phyloP scores from a whole-genome alignment of 2,113 vertebrate species.

The Hypocryptadius cinnamomeus region DNA sequence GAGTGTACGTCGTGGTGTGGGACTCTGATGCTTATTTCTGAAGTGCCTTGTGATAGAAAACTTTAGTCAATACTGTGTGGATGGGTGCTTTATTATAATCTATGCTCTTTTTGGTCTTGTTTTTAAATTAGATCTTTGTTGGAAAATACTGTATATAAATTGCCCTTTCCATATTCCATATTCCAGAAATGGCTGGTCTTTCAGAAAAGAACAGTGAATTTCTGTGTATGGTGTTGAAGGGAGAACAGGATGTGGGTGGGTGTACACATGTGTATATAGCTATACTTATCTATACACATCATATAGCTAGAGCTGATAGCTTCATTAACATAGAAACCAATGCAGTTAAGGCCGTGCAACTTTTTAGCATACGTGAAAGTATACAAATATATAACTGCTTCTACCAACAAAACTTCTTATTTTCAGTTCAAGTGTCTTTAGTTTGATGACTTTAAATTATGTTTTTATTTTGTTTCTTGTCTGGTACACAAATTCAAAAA shows the following conservation, averaged over 20 bases:
- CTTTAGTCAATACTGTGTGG: not conserved
- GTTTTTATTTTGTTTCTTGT: not conserved
- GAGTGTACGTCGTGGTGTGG: not conserved
- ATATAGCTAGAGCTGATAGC: not conserved
- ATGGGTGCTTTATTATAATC: not conserved
- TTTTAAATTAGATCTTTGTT: slow-evolving; percentile 14
- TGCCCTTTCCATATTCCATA: not conserved
- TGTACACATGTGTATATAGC: not conserved
- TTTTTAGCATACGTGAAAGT: not conserved
- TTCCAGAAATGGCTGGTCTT: slow-evolving; percentile 1
- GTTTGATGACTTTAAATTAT: not conserved
- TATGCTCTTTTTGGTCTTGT: not conserved
- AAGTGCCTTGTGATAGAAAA: slow-evolving; percentile 3
- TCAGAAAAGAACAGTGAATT: slow-evolving; percentile 7
- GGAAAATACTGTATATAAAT: not conserved
- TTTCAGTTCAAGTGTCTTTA: not conserved
- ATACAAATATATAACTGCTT: not conserved
- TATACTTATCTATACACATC: not conserved
- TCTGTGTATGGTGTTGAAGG: not conserved
- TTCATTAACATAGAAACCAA: not conserved
- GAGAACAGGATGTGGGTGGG: slow-evolving; percentile 10
- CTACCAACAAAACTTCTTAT: not conserved
- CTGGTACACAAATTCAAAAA: not conserved
- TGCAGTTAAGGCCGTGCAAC: not conserved
- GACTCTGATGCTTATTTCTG: not conserved